Base-by-base conservation (phyloP, 2,888 invertebrate genomes). In the Galeruca laticollis region DNA sequence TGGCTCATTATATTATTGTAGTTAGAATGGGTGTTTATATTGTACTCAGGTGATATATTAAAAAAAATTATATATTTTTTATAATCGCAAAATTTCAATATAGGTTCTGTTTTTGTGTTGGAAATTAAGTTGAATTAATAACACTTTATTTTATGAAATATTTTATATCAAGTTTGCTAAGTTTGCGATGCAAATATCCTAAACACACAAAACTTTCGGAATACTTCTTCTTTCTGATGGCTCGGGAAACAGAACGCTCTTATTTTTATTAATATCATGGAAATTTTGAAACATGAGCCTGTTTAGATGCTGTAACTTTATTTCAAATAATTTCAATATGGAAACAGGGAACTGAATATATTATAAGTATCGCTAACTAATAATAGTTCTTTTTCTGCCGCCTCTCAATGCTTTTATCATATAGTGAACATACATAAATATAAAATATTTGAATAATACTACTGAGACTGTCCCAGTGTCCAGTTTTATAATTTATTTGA, bases 121-220 rank as follows among this genome's bases (percentile, higher is more conserved):
- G n/a, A 37, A n/a, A 20, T n/a, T 31, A 68, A 64, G 60, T 68
- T 56, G 26, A 54, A 63, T 52, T 60, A 51, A 63, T 60, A 52
- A 68, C 59, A 64, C 47, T 51, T 71, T 68, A 26, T 49, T 35
- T 31, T 56, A 64, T 64, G 56, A 64, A 31, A 63, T 35, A 68
- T 68, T 69, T 63, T 52, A 60, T 64, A 68, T 63, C 52, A 70
- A 65, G 47, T 65, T n/a, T n/a, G n/a, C n/a, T n/a, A n/a, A n/a
- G n/a, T n/a, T 70, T 59, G 43, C 40, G 67, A 66, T 70, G 66
- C 37, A 66, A 70, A 70, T 62, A 64, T 60, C 71, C 68, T 71
- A 68, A 71, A 60, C 56, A 71, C 60, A 71, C 68, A 68, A 31
- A 68, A 71, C 51, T 68, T 68, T 68, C 26, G 54, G 26, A 57